These are phyloP conservation scores for Reticulitermes lucifugus DNA, from an alignment of 2,888 invertebrate genomes.

Conservation along the genomic window DNA sequence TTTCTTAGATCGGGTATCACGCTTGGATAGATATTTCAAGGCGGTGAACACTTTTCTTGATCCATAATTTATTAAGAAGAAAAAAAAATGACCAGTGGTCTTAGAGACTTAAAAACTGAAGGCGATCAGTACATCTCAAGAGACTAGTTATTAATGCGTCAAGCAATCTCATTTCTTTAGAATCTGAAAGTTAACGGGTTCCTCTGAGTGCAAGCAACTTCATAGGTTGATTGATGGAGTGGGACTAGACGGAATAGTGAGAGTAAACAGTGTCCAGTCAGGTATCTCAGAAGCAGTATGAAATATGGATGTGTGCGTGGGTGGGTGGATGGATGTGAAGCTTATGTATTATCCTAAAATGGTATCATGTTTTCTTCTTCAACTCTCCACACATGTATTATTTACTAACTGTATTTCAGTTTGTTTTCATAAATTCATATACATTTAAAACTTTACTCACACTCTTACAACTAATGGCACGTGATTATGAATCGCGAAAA, in stretches of 20 bases:
- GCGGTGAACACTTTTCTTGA: neutral
- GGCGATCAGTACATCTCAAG: neutral
- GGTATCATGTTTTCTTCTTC: too few relatives aligned
- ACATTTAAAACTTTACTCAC: too few relatives aligned
- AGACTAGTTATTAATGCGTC: neutral
- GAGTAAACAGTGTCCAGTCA: neutral
- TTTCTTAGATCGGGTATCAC: neutral
- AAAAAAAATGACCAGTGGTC: conserved; percentile 1
- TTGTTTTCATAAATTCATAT: too few relatives aligned
- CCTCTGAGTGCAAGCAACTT: neutral
- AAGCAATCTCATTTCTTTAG: neutral
- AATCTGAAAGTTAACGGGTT: neutral
- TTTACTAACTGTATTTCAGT: too few relatives aligned
- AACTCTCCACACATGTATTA: too few relatives aligned
- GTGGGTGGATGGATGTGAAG: too few relatives aligned
- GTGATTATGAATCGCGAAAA: too few relatives aligned
- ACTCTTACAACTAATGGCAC: too few relatives aligned
- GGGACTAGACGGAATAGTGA: neutral
- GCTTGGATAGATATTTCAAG: neutral
- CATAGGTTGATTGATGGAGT: neutral
- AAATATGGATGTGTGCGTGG: too few relatives aligned
- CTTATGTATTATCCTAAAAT: too few relatives aligned
- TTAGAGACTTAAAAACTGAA: conserved; percentile 19
- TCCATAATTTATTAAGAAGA: conserved; percentile 19
- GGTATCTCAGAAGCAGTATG: neutral